A percentile compares a stretch with the other conserved stretches of the same genome.
phyloP scores from a whole-genome alignment of 2,113 vertebrate species.

The Cynoglossus semilaevis region DNA sequence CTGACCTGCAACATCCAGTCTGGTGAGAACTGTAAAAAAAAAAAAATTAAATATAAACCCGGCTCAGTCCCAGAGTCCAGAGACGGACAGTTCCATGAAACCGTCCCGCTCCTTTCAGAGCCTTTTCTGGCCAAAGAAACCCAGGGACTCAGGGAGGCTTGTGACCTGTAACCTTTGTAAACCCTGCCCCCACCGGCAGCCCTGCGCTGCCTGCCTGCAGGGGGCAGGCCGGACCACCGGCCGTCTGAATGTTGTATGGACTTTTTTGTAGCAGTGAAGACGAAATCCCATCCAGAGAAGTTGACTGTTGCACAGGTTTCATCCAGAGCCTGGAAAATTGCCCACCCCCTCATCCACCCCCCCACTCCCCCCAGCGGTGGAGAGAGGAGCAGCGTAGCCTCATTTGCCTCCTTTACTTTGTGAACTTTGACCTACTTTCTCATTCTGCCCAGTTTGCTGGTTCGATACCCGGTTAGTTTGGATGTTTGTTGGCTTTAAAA shows the following conservation, averaged over 20 bases:
- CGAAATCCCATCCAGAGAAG: not conserved
- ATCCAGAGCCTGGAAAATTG: not conserved
- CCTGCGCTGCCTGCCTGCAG: conserved; percentile 26
- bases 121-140: conserved; percentile 79
- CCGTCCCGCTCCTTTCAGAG: conserved; percentile 41
- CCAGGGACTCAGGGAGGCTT: conserved; percentile 70
- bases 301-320: not conserved
- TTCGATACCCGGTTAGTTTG: too few species aligned
- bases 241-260: too few species aligned
- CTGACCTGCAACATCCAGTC: too few species aligned
- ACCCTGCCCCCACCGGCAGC: conserved; percentile 62
- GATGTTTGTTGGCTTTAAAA: too few species aligned
- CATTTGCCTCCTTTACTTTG: conserved; percentile 37
- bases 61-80: not conserved
- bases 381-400: conserved; percentile 37
- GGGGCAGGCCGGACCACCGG: conserved; percentile 13
- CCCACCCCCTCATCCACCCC: not conserved
- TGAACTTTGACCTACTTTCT: conserved; percentile 72
- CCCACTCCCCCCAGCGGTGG: conserved; percentile 1
- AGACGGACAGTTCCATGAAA: not conserved
- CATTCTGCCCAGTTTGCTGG: conserved; percentile 14
- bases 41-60: too few species aligned
- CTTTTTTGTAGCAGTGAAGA: not conserved
- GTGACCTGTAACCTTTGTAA: conserved; percentile 78
- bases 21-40: too few species aligned